Conservation (phyloP, 2,797 vertebrate genomes). For the Sorex maritimensis region DNA sequence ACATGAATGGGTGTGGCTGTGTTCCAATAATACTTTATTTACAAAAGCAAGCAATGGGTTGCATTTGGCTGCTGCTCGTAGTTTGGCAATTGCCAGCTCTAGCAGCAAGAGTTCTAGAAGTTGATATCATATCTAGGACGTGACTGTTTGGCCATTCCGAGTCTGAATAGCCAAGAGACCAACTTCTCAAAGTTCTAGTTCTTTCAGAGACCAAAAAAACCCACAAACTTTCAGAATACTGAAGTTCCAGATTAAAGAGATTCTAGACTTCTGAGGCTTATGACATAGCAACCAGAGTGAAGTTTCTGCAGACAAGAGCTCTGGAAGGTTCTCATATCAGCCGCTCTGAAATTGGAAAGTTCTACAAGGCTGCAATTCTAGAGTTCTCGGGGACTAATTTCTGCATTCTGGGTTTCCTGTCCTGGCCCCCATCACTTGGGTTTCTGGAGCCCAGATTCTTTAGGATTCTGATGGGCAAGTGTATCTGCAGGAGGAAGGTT, state of each 20-base stretch:
- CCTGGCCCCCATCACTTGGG: background rate
- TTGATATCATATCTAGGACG: background rate
- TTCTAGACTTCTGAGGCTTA: background rate
- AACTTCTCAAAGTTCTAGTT: slow-evolving; percentile 7
- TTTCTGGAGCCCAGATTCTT: background rate
- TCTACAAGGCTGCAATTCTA: accelerated
- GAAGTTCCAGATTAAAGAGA: background rate
- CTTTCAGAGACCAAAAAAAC: background rate
- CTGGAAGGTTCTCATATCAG: background rate
- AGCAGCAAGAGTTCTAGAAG: slow-evolving; percentile 6
- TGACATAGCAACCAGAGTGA: background rate
- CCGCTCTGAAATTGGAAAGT: background rate
- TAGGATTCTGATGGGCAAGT: background rate
- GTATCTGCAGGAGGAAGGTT: background rate
- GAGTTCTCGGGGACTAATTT: too few species aligned
- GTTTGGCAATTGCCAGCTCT: background rate
- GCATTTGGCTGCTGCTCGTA: background rate
- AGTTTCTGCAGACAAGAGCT: background rate
- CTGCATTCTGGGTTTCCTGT: background rate
- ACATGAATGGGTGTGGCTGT: background rate
- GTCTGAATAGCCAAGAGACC: background rate
- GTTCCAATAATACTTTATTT: slow-evolving; percentile 48
- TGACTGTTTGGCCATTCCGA: background rate
- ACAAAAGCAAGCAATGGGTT: background rate
- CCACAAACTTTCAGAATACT: background rate